Evolutionary conservation across 1,140 invertebrate genomes (phyloP), one percentile per base, ranked within the genome.

Genomic region (Hyphantria cunea): DNA sequence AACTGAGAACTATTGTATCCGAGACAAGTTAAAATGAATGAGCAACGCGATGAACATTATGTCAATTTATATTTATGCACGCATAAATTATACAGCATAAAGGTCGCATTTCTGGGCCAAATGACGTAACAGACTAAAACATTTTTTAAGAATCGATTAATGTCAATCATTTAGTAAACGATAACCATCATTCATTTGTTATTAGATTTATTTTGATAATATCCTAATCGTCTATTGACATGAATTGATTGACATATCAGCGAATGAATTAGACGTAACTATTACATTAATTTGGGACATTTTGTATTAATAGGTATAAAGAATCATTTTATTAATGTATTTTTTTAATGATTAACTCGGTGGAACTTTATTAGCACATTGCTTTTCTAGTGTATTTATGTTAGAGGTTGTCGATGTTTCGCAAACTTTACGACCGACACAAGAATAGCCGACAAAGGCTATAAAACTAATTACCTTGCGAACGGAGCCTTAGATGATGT

Each of bases 401-500:
- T 61, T 58, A 31, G 55, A 54, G 47, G 25, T 51, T 59, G 32
- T 33, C 39, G 31, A 52, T 60, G 68, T 65, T 60, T 49, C 47
- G 61, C 59, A 60, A 68, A 70, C 64, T 73, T 70, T 47, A 33
- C 15, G 25, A 17, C 32, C 31, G 67, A 67, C 52, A 59, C 53
- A 55, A 41, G 62, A 64, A 70, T 53, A 9, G 42, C 17, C 17
- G 42, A 47, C n/a, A 25, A 9, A 65, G 61, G 59, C 70, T 55
- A 66, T 79, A 72, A 79, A 79, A 72, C 34, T 59, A 78, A 75
- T 78, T 75, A 78, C 67, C 61, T 39, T 61, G 10, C 60, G 68
- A 68, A 66, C 66, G 41, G 31, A 41, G 41, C 48, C 47, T 51
- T 53, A 48, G 37, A 53, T 42, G 56, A 69, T 56, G 54, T 48